Evolutionary conservation across 1,140 invertebrate genomes (phyloP), one percentile per base, ranked within the genome.

Genomic region (Drosophila subobscura): DNA sequence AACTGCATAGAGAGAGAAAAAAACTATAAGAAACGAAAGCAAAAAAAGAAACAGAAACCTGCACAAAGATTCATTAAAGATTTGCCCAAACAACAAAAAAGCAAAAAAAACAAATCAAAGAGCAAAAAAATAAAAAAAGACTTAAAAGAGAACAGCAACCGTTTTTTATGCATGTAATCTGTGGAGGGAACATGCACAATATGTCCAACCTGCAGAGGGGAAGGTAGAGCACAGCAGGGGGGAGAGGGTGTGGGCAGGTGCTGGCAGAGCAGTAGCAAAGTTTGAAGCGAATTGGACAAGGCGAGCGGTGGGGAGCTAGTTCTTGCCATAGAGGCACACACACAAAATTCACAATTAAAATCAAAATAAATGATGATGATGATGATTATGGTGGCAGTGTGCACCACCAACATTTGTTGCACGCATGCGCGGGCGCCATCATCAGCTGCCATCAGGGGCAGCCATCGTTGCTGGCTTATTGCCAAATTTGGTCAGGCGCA

Each of bases 371-470:
- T 85, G 72, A 79, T 84, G 79, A 84, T 81, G 79, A 77, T 77
- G 75, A 71, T 67, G 63, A 60, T 60, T 54, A 44, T 56, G 42
- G 44, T 46, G 8, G 20, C 25, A 14, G 10, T 23, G 22, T 40
- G 63, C 51, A 54, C 37, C 60, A 37, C 33, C 41, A 52, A 79
- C 56, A 64, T 41, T 20, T 73, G 58, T 23, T 73, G 58, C 75
- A 85, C 80, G 80, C 80, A 86, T 85, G 81, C 81, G 81, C 81
- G 81, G 83, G 83, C 81, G 81, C 81, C 83, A 88, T 88, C 81
- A 88, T 86, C 80, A 80, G 61, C 80, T 85, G 77, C 80, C 81
- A 79, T 76, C 71, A 55, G 46, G 10, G 33, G 37, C 37, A 53
- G 76, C 54, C 51, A 54, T 56, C 55, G 56, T 55, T 66, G 67